Base-by-base conservation (phyloP, 2,888 invertebrate genomes). In the Oscheius sp. region DNA sequence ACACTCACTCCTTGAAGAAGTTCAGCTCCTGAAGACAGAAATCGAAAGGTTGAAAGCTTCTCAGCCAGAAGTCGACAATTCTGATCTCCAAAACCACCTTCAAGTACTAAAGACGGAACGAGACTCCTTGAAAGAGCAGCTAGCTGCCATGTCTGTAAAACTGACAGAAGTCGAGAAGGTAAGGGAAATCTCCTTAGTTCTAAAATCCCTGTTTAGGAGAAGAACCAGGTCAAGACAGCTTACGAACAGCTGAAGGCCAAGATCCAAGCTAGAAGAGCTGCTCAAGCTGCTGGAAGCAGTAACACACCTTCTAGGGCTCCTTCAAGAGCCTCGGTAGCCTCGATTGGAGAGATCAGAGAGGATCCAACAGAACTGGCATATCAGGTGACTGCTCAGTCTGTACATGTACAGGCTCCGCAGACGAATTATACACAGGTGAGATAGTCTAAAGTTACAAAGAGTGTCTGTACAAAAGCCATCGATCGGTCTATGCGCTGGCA, bases 341-440 rank as follows among this genome's bases (percentile, higher is more conserved):
- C 65, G 29, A 63, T 66, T 51, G 66, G 37, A 33, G 68, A 68
- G n/a, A 68, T 68, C 5, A 32, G 68, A 35, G 68, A 68, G 53
- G 55, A 68, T 48, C 63, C 63, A 5, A 32, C 48, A 9, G 60
- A 60, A 60, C 35, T 60, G 37, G 21, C 60, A 60, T 60, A 60
- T 60, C 60, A 60, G 33, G 7, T 10, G 42, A 2, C 60, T 42
- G 42, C 42, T 42, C 42, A 42, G 7, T 3, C 42, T n/a, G 60
- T 35, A 35, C 60, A 63, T 47, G n/a, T 63, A 9, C 48, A 48
- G 7, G n/a, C 29, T 29, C 50, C n/a, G 48, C n/a, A 35, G 37
- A 60, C 29, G 32, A 37, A 11, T 13, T 37, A 60, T 60, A 13
- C 60, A 35, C 60, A 60, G 60, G 60, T 60, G 13, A 37, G 60